Conservation (phyloP, 2,888 invertebrate species). For the Drosophila vallismaia region DNA sequence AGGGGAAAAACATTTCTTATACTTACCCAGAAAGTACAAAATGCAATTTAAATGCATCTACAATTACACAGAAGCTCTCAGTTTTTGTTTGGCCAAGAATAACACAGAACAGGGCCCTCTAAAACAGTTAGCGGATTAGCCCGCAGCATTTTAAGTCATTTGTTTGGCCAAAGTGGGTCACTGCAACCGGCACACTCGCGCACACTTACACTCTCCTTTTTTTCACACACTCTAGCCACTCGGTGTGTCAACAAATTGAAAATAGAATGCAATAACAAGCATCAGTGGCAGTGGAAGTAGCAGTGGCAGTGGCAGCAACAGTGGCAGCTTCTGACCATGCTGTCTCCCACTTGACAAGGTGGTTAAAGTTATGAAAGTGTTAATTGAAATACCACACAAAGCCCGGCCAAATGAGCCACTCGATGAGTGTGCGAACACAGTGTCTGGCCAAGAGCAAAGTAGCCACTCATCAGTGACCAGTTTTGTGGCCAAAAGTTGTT, state of each 20-base stretch:
- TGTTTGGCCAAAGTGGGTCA: conserved; percentile 44
- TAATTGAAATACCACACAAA: conserved; percentile 59
- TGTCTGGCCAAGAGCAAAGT: conserved; percentile 3
- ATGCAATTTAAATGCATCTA: not conserved
- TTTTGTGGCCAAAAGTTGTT: conserved; percentile 52
- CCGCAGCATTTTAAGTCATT: conserved; percentile 43
- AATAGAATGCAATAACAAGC: conserved; percentile 59
- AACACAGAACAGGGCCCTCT: conserved; percentile 21
- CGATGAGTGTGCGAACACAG: not conserved
- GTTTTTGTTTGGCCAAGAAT: conserved; percentile 22
- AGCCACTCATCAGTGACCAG: conserved; percentile 35
- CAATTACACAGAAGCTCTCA: not conserved
- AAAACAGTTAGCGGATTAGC: conserved; percentile 49
- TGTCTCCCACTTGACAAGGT: conserved; percentile 34
- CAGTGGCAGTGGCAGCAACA: conserved; percentile 25
- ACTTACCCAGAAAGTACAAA: not conserved
- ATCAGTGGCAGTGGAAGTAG: conserved; percentile 26
- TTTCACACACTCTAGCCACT: conserved; percentile 12
- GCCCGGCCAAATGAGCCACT: conserved; percentile 31
- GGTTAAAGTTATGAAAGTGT: conserved; percentile 58
- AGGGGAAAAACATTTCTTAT: no score
- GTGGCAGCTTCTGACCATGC: conserved; percentile 19
- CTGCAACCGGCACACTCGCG: conserved; percentile 37
- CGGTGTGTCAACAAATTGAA: conserved; percentile 49
- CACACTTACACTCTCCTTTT: conserved; percentile 32